phyloP scores from a whole-genome alignment of 2,797 vertebrate genomes.

The Microtus agrestis region DNA sequence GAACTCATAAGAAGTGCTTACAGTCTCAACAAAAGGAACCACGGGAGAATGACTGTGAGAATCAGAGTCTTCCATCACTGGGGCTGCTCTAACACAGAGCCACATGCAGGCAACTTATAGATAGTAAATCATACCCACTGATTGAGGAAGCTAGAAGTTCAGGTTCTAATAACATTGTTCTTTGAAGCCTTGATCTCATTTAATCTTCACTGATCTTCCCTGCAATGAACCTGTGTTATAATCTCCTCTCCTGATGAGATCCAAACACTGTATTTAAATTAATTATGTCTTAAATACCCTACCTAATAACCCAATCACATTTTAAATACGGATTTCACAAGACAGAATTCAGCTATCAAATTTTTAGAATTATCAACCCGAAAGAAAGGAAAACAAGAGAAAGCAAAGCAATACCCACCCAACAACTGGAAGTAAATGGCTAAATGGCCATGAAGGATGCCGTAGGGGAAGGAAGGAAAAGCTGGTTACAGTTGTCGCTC shows the following conservation, averaged over 20 bases:
- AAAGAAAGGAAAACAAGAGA: neutral
- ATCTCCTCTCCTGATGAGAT: neutral
- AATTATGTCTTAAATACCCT: neutral
- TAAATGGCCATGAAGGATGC: neutral
- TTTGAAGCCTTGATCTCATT: neutral
- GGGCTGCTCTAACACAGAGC: neutral
- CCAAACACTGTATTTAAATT: neutral
- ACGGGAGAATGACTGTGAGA: neutral
- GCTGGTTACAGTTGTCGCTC: rapidly evolving
- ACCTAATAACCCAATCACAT: neutral
- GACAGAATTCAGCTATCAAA: neutral
- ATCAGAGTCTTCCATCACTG: neutral
- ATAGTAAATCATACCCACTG: neutral
- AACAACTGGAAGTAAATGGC: neutral
- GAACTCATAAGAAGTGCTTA: no score
- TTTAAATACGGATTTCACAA: neutral
- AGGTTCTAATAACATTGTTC: no score
- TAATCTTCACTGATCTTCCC: neutral
- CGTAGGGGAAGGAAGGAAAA: neutral
- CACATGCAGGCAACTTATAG: neutral
- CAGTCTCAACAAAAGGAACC: no score
- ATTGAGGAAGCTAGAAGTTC: neutral
- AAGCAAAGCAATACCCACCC: neutral
- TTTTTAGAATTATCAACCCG: neutral
- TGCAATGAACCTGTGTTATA: neutral